A percentile compares a stretch with the other conserved stretches of the same genome.
Conservation (phyloP, 2,888 invertebrate genomes). For the Tridacna crocea region DNA sequence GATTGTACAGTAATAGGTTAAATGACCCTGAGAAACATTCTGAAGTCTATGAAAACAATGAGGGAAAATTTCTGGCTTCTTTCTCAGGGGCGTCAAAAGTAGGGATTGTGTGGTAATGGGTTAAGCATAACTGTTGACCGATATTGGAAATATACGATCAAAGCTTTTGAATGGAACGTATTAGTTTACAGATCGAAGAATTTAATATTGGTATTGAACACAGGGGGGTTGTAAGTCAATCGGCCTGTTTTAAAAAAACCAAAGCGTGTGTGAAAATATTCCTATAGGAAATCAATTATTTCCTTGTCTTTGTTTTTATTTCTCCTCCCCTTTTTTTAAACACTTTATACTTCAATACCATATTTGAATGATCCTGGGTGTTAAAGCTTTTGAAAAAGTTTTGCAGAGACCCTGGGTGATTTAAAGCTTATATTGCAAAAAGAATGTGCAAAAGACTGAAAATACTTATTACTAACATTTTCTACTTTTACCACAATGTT, state of each 20-base stretch:
- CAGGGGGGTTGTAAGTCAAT: constrained; percentile 44
- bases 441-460: too few relatives aligned
- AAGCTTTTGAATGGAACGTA: background rate
- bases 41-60: too few relatives aligned
- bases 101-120: background rate
- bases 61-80: too few relatives aligned
- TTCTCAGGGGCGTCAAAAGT: too few relatives aligned
- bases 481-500: too few relatives aligned
- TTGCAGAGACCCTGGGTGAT: too few relatives aligned
- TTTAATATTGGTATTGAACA: constrained; percentile 8
- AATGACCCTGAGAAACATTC: too few relatives aligned
- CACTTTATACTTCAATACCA: background rate
- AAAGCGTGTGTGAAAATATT: constrained; percentile 30
- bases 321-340: background rate
- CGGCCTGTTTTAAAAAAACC: constrained; percentile 24
- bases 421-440: too few relatives aligned
- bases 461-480: too few relatives aligned
- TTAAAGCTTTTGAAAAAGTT: too few relatives aligned
- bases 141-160: background rate
- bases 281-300: constrained; percentile 13
- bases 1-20: background rate
- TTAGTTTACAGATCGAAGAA: constrained; percentile 20
- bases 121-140: background rate
- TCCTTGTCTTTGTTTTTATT: background rate
- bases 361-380: too few relatives aligned